Conservation (phyloP, 2,113 vertebrate genomes). For the Dromiciops gliroides region DNA sequence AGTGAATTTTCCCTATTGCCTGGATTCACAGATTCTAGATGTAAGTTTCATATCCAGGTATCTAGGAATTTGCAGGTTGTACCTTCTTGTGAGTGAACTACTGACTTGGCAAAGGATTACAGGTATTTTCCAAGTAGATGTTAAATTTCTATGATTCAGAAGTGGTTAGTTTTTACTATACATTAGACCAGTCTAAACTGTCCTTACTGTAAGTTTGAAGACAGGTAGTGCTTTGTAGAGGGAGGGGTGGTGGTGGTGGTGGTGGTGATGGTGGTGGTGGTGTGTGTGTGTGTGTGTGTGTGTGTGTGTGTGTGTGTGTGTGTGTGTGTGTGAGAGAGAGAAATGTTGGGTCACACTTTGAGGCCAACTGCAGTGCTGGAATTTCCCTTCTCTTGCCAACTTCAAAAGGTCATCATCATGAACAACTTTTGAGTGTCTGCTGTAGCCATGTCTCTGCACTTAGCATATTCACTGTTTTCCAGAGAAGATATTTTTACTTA, state of each 20-base stretch:
- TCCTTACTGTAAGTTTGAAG: background rate
- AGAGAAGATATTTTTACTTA: constrained; percentile 36
- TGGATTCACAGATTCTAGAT: background rate
- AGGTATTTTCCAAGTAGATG: fast-evolving
- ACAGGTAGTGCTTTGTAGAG: background rate
- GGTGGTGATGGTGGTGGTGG: too few relatives aligned
- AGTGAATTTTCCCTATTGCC: background rate
- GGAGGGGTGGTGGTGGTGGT: too few relatives aligned
- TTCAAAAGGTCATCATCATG: constrained; percentile 56
- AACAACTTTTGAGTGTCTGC: background rate
- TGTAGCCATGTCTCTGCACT: constrained; percentile 3
- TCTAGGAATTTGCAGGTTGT: background rate
- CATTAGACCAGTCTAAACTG: constrained; percentile 39
- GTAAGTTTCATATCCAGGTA: background rate
- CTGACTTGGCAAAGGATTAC: background rate
- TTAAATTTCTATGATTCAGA: constrained; percentile 67
- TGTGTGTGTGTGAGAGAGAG: too few relatives aligned
- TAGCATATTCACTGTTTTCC: constrained; percentile 12
- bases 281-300: too few relatives aligned
- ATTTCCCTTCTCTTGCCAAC: constrained; percentile 13
- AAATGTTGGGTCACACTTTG: constrained; percentile 51
- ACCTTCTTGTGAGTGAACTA: background rate
- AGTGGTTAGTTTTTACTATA: constrained; percentile 15
- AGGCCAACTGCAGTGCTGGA: constrained; percentile 24
- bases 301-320: too few relatives aligned